Evolutionary conservation across 1,140 invertebrate genomes (phyloP).

Genomic region (Pogonus chalceus): DNA sequence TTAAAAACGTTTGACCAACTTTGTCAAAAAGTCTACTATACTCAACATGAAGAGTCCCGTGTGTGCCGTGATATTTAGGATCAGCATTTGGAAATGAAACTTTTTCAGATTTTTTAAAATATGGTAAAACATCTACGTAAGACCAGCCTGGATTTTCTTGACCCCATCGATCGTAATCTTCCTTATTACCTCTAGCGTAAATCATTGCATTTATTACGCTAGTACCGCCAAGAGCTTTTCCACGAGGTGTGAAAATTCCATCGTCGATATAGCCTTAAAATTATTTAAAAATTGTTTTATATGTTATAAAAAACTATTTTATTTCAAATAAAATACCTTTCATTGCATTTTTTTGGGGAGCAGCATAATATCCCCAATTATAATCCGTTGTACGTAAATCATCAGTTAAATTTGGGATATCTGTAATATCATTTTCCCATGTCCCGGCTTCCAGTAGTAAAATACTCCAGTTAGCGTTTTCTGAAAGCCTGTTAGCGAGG

Average conservation of each 20-base stretch:
- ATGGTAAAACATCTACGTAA: slow-evolving; percentile 48
- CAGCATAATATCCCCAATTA: slow-evolving; percentile 43
- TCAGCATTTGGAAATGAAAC: background rate
- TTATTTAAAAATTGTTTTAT: slow-evolving; percentile 12
- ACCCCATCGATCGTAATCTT: slow-evolving; percentile 60
- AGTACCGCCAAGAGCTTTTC: slow-evolving; percentile 50
- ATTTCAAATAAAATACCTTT: background rate
- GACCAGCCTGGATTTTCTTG: slow-evolving; percentile 55
- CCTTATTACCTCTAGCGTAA: slow-evolving; percentile 55
- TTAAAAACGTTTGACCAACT: slow-evolving; percentile 25
- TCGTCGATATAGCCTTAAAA: slow-evolving; percentile 28
- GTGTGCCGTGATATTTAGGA: background rate
- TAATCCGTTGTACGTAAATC: slow-evolving; percentile 15
- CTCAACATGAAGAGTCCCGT: background rate
- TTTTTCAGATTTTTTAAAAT: slow-evolving; percentile 46
- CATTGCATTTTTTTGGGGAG: slow-evolving; percentile 16
- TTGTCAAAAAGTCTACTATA: slow-evolving; percentile 17
- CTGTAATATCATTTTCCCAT: slow-evolving; percentile 17
- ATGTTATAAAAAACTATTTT: background rate
- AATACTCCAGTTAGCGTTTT: slow-evolving; percentile 31
- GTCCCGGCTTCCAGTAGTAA: slow-evolving; percentile 49
- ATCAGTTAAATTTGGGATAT: slow-evolving; percentile 17
- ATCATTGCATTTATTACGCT: slow-evolving; percentile 64
- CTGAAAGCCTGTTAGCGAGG: slow-evolving; percentile 36
- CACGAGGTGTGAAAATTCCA: slow-evolving; percentile 25